These are phyloP conservation scores for Haliclona indistincta DNA, from an alignment of 37 sponge, comb jelly and placozoan species.

Conservation along the genomic window DNA sequence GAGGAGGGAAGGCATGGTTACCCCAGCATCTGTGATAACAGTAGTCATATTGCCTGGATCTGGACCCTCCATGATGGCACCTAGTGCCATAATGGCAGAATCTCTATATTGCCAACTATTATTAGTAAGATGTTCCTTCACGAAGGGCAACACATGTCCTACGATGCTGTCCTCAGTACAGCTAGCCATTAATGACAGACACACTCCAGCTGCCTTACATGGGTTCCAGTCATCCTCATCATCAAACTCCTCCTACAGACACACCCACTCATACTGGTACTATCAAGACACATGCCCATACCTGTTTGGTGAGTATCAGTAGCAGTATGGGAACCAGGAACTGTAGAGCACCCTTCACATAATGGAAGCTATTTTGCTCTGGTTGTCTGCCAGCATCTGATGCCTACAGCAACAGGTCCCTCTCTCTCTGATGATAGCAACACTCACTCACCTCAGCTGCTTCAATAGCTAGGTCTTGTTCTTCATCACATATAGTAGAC, in stretches of 20 bases:
- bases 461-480: slow-evolving; percentile 91
- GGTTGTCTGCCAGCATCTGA: slow-evolving; percentile 55
- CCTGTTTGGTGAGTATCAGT: slow-evolving; percentile 85
- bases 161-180: slow-evolving; percentile 88
- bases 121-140: slow-evolving; percentile 57
- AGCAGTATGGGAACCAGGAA: slow-evolving; percentile 86
- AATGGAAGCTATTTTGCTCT: slow-evolving; percentile 66
- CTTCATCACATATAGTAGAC: slow-evolving; percentile 99
- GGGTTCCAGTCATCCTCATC: slow-evolving; percentile 99
- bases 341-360: slow-evolving; percentile 91
- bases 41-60: slow-evolving; percentile 30
- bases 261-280: neutral
- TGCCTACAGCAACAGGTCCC: neutral
- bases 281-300: neutral
- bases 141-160: slow-evolving; percentile 67
- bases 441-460: slow-evolving; percentile 71
- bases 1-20: neutral
- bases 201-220: slow-evolving; percentile 98
- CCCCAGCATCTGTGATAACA: slow-evolving; percentile 36
- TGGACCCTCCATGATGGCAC: slow-evolving; percentile 77
- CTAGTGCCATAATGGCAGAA: slow-evolving; percentile 93
- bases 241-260: slow-evolving; percentile 92
- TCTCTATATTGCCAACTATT: slow-evolving; percentile 88
- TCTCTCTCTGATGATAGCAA: neutral
- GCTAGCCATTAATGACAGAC: slow-evolving; percentile 86